Evolutionary conservation across 2,888 invertebrate genomes (phyloP).

Genomic region (Thelaira solivaga): DNA sequence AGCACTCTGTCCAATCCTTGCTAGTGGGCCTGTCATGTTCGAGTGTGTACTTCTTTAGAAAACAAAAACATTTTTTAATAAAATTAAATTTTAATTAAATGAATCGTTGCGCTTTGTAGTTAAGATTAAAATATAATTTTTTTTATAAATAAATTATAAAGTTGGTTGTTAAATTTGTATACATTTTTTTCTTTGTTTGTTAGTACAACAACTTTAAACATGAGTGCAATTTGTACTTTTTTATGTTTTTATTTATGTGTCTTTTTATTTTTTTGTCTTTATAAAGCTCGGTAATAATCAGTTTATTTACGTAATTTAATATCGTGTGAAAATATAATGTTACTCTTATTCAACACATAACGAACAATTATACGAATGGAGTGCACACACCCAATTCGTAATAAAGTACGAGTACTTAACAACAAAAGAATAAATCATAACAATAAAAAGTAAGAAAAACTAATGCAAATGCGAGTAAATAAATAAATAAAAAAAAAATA

Average conservation of each 20-base stretch:
- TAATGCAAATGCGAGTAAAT: conserved; percentile 9
- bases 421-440: background rate
- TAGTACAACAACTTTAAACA: conserved; percentile 21
- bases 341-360: conserved; percentile 8
- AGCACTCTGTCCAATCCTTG: too few relatives aligned
- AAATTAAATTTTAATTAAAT: background rate
- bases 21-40: too few relatives aligned
- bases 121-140: background rate
- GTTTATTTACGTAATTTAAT: conserved; percentile 50
- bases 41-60: too few relatives aligned
- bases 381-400: conserved; percentile 34
- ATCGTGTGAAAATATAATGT: conserved; percentile 61
- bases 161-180: background rate
- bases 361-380: conserved; percentile 8
- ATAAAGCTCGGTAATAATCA: conserved; percentile 10
- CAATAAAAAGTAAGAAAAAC: conserved; percentile 5
- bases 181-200: conserved; percentile 15
- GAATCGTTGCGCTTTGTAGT: too few relatives aligned
- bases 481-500: too few relatives aligned
- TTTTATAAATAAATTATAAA: background rate
- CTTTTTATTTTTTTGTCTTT: background rate
- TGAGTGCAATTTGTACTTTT: conserved; percentile 17
- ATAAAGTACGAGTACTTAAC: too few relatives aligned
- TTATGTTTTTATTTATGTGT: background rate
- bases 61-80: too few relatives aligned